Percentiles rank a stretch among this genome's conserved stretches.
phyloP scores from a whole-genome alignment of 2,113 vertebrate species.

The Brienomyrus longianalis region DNA sequence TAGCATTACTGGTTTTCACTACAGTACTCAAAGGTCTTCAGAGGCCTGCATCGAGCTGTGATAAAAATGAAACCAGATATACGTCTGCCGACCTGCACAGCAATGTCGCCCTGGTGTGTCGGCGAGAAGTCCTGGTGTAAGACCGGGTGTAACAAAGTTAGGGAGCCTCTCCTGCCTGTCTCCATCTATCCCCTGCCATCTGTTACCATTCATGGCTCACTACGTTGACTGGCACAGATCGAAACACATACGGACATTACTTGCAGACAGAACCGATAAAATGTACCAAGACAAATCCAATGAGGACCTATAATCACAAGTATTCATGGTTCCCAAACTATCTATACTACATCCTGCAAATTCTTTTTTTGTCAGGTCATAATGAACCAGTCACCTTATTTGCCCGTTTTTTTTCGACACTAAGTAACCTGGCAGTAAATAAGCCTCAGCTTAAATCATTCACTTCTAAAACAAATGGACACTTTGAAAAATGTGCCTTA shows the following conservation, averaged over 20 bases:
- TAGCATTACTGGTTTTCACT: background rate
- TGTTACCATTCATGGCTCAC: slow-evolving; percentile 12
- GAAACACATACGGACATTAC: slow-evolving; percentile 15
- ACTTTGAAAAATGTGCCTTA: background rate
- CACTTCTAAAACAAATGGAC: background rate
- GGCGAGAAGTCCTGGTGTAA: slow-evolving; percentile 5
- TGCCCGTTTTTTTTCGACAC: background rate
- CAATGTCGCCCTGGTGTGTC: background rate
- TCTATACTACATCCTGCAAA: background rate
- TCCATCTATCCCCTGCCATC: slow-evolving; percentile 12
- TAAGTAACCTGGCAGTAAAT: background rate
- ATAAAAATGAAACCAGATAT: background rate
- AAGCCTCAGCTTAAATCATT: background rate
- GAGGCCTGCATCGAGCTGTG: background rate
- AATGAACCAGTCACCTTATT: background rate
- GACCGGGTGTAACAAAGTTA: slow-evolving; percentile 8
- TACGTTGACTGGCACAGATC: slow-evolving; percentile 1
- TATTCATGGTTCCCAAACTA: background rate
- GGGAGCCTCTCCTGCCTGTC: slow-evolving; percentile 10
- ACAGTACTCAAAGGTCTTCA: background rate
- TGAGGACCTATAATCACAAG: background rate
- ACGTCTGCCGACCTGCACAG: background rate
- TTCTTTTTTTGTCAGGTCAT: background rate
- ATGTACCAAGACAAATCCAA: background rate
- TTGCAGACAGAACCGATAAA: background rate